Evolutionary conservation across 2,797 vertebrate genomes (phyloP), one percentile per base, ranked within the genome.

Genomic region (Synaphobranchus kaupii): DNA sequence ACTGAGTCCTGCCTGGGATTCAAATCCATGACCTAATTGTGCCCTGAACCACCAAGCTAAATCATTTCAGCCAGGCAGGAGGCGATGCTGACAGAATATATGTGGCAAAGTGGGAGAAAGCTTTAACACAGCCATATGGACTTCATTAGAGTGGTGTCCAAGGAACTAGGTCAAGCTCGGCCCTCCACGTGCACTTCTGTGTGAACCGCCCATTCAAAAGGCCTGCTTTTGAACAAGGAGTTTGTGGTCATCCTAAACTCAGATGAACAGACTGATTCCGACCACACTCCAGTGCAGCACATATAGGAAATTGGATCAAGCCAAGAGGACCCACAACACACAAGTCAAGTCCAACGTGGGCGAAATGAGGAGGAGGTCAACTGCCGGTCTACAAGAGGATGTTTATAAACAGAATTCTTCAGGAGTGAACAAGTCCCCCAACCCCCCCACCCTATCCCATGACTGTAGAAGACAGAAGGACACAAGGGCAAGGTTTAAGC

Each of bases 381-480:
- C 80, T 52, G 12, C 54, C 48, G 28, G 82, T 58, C 82, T 84
- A 48, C 48, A 58, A 84, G 82, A 84, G 50, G 80, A 83, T 54
- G 50, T 83, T 83, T 84, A 84, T 84, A 84, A 84, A 84, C 54
- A 84, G n/a, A 58, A 34, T 84, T 34, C 82, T 34, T 84, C 25
- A 83, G 80, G 78, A 22, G 50, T 83, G 47, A 83, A 54, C n/a
- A 83, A 50, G 22, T n/a, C 25, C 80, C 50, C 47, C 39, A 1
- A 31, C 78, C 39, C 25, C 34, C 44, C 34, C 15, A 13, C n/a
- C 47, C 80, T 15, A 54, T 83, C 80, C 47, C 22, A 50, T 50
- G 47, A 83, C 25, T 28, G 80, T 50, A 20, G 80, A 54, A 54
- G 80, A 52, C 80, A 83, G 39, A 39, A 76, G 71, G 71, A 76